Evolutionary conservation across 2,113 vertebrate genomes (phyloP).

Genomic region (Corythaixoides concolor): DNA sequence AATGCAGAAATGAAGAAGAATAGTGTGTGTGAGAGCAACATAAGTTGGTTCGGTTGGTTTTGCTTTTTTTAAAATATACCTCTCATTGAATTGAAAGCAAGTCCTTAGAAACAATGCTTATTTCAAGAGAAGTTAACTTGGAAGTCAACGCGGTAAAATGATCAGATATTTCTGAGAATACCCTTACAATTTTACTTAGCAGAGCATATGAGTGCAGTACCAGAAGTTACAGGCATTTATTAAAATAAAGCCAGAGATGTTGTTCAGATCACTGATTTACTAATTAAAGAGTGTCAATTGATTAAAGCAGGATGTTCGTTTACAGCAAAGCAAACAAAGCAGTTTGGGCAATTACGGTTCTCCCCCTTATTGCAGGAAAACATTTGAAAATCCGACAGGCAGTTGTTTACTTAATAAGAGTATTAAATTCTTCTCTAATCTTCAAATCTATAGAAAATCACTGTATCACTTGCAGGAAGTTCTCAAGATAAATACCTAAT

Average conservation of each 20-base stretch:
- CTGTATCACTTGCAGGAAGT: background rate
- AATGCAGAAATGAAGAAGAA: background rate
- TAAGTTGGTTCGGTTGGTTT: background rate
- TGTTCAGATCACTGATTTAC: background rate
- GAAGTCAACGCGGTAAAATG: background rate
- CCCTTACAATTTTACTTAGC: background rate
- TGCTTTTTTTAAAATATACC: background rate
- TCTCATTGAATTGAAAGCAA: background rate
- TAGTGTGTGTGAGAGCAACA: accelerated
- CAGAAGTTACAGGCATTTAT: background rate
- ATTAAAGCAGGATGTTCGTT: background rate
- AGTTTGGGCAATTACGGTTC: background rate
- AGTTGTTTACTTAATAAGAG: background rate
- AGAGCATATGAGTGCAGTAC: accelerated
- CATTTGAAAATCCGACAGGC: background rate
- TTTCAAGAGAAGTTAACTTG: background rate
- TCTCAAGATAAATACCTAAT: background rate
- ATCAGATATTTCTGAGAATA: background rate
- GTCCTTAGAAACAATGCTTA: background rate
- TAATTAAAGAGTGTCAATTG: background rate
- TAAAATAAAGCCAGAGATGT: background rate
- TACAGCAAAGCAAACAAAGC: constrained; percentile 10
- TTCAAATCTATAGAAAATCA: background rate
- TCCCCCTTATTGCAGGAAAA: background rate
- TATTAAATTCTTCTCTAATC: background rate